phyloP scores from a whole-genome alignment of 2,888 invertebrate species.

The Erpobdella octoculata region DNA sequence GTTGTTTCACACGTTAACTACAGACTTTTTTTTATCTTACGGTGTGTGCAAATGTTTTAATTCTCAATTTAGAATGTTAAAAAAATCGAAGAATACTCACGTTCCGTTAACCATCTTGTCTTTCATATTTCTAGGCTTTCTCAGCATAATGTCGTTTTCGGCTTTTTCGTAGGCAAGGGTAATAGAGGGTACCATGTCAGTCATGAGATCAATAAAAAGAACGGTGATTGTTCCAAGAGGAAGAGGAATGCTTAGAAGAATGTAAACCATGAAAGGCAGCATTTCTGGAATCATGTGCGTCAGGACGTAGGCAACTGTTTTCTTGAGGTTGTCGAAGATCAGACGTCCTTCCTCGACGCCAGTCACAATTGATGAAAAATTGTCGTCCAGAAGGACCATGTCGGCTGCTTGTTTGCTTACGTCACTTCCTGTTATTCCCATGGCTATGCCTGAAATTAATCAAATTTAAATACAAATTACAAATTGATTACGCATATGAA shows the following conservation, averaged over 20 bases:
- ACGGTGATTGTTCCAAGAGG: conserved; percentile 91
- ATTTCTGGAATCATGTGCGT: conserved; percentile 95
- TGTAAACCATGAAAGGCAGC: conserved; percentile 89
- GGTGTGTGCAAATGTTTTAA: too few relatives aligned
- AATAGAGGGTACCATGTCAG: conserved; percentile 68
- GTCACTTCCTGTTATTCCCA: conserved; percentile 42
- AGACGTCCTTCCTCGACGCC: conserved; percentile 53
- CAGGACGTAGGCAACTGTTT: conserved; percentile 89
- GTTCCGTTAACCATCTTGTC: conserved; percentile 77
- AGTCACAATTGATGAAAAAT: conserved; percentile 43
- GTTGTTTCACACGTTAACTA: too few relatives aligned
- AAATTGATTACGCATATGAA: too few relatives aligned
- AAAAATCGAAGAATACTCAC: conserved; percentile 9
- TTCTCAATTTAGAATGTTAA: too few relatives aligned
- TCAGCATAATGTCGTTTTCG: conserved; percentile 86
- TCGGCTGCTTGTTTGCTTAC: conserved; percentile 42
- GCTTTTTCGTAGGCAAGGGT: conserved; percentile 53
- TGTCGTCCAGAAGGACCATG: conserved; percentile 42
- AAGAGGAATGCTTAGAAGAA: conserved; percentile 82
- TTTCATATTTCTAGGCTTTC: conserved; percentile 71
- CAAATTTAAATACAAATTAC: too few relatives aligned
- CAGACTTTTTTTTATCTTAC: too few relatives aligned
- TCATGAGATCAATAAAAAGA: conserved; percentile 94
- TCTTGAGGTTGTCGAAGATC: conserved; percentile 93
- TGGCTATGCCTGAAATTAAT: conserved; percentile 37